Conservation (phyloP, 2,797 vertebrate species). For the Coracias cyanogaster region DNA sequence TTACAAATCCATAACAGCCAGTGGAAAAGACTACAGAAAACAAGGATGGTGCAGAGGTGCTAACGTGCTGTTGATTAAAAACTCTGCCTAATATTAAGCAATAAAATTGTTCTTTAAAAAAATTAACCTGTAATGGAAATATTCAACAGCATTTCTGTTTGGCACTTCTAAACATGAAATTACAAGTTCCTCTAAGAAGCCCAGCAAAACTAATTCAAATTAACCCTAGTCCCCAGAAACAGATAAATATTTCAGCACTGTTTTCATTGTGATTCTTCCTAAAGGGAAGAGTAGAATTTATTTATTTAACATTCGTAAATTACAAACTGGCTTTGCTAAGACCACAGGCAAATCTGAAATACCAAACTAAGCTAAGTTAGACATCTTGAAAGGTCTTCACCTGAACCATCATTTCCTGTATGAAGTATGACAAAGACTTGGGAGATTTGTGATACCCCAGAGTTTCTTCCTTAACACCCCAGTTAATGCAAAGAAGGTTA, state of each 20-base stretch:
- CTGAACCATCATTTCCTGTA: not conserved
- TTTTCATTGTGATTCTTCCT: not conserved
- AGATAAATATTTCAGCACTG: not conserved
- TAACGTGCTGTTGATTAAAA: not conserved
- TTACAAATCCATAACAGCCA: not conserved
- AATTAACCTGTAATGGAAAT: not conserved
- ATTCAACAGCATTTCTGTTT: not conserved
- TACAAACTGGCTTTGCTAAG: not conserved
- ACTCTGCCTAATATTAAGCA: not conserved
- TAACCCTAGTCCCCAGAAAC: not conserved
- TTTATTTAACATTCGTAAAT: not conserved
- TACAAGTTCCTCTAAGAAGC: not conserved
- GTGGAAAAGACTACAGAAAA: not conserved
- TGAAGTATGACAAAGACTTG: not conserved
- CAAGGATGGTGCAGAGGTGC: not conserved
- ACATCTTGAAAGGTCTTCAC: not conserved
- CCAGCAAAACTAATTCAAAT: not conserved
- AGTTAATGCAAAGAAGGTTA: not conserved
- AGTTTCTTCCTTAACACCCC: not conserved
- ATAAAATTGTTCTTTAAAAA: not conserved
- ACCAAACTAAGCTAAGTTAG: not conserved
- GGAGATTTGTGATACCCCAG: not conserved
- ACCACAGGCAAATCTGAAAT: not conserved
- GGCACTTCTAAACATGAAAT: not conserved
- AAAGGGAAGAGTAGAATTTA: not conserved